Evolutionary conservation across 1,140 invertebrate species (phyloP), one percentile per base, ranked within the genome.

Genomic region (Macrocentrus cingulum): DNA sequence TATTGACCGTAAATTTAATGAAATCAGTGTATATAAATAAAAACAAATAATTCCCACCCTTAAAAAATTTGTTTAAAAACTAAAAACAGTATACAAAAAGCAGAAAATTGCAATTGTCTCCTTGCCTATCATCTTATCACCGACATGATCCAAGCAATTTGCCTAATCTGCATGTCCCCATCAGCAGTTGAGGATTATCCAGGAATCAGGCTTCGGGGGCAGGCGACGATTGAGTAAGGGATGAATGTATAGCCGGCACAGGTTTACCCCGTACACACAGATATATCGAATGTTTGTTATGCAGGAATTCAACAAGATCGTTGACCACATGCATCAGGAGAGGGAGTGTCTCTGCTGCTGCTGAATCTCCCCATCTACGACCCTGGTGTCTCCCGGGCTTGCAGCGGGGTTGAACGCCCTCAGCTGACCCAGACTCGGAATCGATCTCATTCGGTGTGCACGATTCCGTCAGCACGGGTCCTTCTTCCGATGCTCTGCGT

Each of bases 381-480:
- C 72, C 71, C 72, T 71, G 74, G 69, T 60, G 29, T 75, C 74
- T 77, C 75, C 75, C 75, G 75, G 75, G 75, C 75, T 29, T 77
- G 75, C 75, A 77, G 66, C 66, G 61, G 68, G 73, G 75, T 70
- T 76, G 73, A 77, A 77, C 72, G 75, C 70, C 73, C 75, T 71
- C 64, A 65, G 63, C 70, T 77, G 75, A 77, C 75, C 75, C 75
- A 77, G 74, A 77, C 75, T 77, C 75, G 62, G 70, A 75, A 77
- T 77, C 75, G 75, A 77, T 77, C 70, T 73, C 66, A 76, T 75
- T 74, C 74, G 73, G 70, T 76, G 74, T 34, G 13, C 72, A 73
- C 70, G 66, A 60, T 70, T 67, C 58, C 65, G 56, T 66, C 58
- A 62, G 55, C 45, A 49, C n/a, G n/a, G n/a, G 29, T 34, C 48